These are phyloP conservation scores for Motacilla tschutschensis DNA, from an alignment of 2,113 vertebrate genomes.

Conservation along the genomic window DNA sequence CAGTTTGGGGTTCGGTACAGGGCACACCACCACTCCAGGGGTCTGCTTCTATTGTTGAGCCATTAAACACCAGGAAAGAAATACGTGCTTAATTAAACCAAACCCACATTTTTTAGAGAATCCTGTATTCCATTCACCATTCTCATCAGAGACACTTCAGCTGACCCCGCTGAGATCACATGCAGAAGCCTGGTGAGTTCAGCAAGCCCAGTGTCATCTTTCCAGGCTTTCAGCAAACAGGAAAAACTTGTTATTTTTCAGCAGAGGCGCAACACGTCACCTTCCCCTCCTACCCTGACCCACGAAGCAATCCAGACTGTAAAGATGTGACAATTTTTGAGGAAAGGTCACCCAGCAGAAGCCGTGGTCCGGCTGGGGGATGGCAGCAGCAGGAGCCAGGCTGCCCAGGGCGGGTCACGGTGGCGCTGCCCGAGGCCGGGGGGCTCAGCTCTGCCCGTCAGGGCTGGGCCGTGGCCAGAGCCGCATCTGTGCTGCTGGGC, in stretches of 20 bases:
- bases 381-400: background rate
- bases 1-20: background rate
- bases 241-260: background rate
- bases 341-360: background rate
- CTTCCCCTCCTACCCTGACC: background rate
- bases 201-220: rapidly evolving
- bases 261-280: background rate
- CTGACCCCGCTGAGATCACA: rapidly evolving
- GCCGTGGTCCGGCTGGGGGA: rapidly evolving
- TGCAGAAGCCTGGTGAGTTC: background rate
- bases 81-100: background rate
- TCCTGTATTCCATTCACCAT: background rate
- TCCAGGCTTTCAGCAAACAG: background rate
- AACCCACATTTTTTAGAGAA: background rate
- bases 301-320: background rate
- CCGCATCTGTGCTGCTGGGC: rapidly evolving
- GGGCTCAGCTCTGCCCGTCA: background rate
- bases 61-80: background rate
- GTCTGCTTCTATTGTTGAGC: background rate
- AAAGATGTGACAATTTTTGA: background rate
- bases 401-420: rapidly evolving
- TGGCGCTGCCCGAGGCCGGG: background rate
- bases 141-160: background rate
- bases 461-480: background rate
- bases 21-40: background rate